These are phyloP conservation scores for Cartodere bifasciata DNA, from an alignment of 2,888 invertebrate genomes.

Conservation along the genomic window DNA sequence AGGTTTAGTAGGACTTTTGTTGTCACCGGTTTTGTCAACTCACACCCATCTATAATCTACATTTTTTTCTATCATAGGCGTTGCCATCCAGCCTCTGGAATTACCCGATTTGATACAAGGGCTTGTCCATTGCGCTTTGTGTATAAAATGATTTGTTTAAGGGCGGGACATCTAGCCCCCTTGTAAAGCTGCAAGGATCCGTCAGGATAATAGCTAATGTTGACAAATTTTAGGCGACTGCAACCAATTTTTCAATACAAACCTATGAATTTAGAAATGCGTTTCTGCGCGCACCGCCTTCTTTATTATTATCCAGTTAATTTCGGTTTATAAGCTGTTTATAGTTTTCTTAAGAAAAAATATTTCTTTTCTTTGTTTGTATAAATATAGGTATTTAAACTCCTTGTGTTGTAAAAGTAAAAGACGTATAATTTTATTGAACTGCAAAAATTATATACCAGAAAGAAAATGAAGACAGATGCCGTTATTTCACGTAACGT, in stretches of 20 bases:
- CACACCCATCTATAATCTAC: slow-evolving; percentile 15
- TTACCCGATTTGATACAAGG: slow-evolving; percentile 36
- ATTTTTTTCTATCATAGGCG: slow-evolving; percentile 26
- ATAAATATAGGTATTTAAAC: no score
- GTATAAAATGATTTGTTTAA: slow-evolving; percentile 26
- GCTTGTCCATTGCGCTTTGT: slow-evolving; percentile 25
- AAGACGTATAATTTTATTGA: no score
- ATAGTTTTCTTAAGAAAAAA: no score
- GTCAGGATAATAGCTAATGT: slow-evolving; percentile 26
- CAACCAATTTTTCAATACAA: slow-evolving; percentile 28
- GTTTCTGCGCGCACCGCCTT: slow-evolving; percentile 11
- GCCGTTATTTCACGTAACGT: no score
- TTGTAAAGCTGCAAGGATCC: slow-evolving; percentile 25
- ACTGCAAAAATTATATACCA: no score
- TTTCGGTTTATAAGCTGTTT: slow-evolving; percentile 5
- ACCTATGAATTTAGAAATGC: slow-evolving; percentile 21
- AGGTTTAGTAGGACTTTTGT: slow-evolving; percentile 7
- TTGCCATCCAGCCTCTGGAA: slow-evolving; percentile 33
- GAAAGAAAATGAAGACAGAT: no score
- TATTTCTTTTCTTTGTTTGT: no score
- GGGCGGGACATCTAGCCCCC: slow-evolving; percentile 22
- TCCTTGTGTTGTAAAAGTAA: no score
- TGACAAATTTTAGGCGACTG: slow-evolving; percentile 30
- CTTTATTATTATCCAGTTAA: slow-evolving; percentile 2
- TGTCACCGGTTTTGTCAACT: slow-evolving; percentile 20